Evolutionary conservation across 2,113 vertebrate genomes (phyloP).

Genomic region (Casuarius casuarius): DNA sequence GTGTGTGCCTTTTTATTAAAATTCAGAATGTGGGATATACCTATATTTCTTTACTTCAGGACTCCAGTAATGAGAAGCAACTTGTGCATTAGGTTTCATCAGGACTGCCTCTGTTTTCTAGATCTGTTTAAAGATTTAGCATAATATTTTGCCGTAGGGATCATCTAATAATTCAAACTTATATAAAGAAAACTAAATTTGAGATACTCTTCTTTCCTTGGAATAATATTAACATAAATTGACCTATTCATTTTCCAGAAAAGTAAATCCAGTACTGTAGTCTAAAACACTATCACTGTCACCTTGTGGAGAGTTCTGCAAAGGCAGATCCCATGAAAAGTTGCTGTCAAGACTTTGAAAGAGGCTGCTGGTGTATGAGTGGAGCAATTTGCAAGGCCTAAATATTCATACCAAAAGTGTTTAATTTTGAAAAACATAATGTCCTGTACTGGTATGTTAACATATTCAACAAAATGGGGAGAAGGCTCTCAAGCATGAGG

Average conservation of each 20-base stretch:
- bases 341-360: neutral
- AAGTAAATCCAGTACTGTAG: neutral
- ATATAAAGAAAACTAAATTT: neutral
- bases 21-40: neutral
- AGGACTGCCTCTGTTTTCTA: neutral
- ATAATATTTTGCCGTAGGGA: neutral
- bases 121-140: neutral
- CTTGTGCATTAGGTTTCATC: neutral
- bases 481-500: neutral
- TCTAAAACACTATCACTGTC: neutral
- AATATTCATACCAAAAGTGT: neutral
- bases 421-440: neutral
- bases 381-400: neutral
- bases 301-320: neutral
- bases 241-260: neutral
- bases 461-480: neutral
- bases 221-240: neutral
- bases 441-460: neutral
- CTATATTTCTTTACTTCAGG: neutral
- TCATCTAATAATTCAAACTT: neutral
- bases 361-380: neutral
- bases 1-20: neutral
- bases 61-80: neutral
- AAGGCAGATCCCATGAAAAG: neutral
- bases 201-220: neutral